Evolutionary conservation across 1,140 invertebrate species (phyloP).

Genomic region (Sinella curviseta): DNA sequence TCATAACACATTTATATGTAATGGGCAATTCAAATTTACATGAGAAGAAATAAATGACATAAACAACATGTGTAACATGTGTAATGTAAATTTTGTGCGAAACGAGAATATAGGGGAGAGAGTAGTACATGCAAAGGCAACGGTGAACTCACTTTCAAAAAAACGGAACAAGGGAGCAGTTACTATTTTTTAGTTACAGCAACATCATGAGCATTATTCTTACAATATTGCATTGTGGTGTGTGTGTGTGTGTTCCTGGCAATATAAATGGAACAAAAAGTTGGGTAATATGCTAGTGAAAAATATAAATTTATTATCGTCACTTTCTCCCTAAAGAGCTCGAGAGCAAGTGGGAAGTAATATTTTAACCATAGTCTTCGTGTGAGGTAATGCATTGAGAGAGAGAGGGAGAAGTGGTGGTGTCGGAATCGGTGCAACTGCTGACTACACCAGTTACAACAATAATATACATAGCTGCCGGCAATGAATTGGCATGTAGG

Average conservation of each 20-base stretch:
- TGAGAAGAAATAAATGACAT: not conserved
- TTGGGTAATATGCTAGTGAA: not conserved
- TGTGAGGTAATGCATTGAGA: too few relatives aligned
- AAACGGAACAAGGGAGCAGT: not conserved
- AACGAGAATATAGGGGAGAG: too few relatives aligned
- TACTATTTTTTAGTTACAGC: not conserved
- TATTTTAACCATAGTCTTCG: not conserved
- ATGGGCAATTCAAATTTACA: slow-evolving; percentile 9
- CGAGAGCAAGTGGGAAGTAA: not conserved
- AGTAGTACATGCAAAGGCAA: too few relatives aligned
- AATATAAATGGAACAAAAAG: too few relatives aligned
- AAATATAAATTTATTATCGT: slow-evolving; percentile 15
- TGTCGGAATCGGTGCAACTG: not conserved
- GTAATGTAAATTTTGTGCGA: not conserved
- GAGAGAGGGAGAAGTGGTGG: not conserved
- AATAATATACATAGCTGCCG: not conserved
- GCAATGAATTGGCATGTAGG: not conserved
- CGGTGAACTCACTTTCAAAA: not conserved
- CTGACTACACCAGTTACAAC: not conserved
- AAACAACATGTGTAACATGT: not conserved
- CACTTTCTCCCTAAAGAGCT: not conserved
- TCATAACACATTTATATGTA: not conserved
- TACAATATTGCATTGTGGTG: too few relatives aligned
- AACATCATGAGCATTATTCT: too few relatives aligned
- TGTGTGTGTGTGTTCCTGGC: too few relatives aligned